Evolutionary conservation across 2,888 invertebrate species (phyloP).

Genomic region (Phytoseiulus persimilis): DNA sequence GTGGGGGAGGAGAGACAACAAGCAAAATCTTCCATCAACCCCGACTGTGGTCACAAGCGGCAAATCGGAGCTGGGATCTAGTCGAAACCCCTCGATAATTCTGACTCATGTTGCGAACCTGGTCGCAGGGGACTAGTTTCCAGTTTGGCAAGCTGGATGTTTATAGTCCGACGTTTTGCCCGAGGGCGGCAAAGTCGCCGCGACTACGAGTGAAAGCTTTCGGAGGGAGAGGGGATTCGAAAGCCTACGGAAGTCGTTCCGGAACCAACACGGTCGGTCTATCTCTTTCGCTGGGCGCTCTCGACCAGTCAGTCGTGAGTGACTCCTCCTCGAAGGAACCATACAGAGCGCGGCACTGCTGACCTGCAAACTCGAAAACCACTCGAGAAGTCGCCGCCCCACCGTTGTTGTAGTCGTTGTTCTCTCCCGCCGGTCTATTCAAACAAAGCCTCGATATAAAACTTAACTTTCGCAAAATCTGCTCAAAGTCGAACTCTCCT

Average conservation of each 20-base stretch:
- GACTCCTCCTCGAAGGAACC: not conserved
- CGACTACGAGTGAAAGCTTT: not conserved
- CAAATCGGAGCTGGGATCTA: not conserved
- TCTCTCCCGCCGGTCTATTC: not conserved
- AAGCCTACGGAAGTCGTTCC: not conserved
- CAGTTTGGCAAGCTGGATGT: not conserved
- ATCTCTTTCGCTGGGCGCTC: not conserved
- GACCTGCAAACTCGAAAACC: not conserved
- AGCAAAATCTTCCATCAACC: too few species aligned
- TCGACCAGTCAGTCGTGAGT: not conserved
- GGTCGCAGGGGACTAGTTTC: not conserved
- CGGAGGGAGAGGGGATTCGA: not conserved
- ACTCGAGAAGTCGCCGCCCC: not conserved
- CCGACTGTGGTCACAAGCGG: too few species aligned
- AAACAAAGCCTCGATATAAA: conserved; percentile 30
- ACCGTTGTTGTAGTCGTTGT: not conserved
- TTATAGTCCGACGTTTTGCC: not conserved
- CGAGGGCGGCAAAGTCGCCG: not conserved
- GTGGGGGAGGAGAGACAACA: too few species aligned
- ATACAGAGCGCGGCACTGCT: not conserved
- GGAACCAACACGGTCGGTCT: not conserved
- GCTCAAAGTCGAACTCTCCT: not conserved
- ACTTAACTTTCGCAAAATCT: conserved; percentile 36
- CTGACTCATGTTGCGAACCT: not conserved
- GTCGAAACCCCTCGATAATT: not conserved